Evolutionary conservation across 2,113 vertebrate genomes (phyloP), one percentile per base, ranked within the genome.

Genomic region (Otolemur garnettii): DNA sequence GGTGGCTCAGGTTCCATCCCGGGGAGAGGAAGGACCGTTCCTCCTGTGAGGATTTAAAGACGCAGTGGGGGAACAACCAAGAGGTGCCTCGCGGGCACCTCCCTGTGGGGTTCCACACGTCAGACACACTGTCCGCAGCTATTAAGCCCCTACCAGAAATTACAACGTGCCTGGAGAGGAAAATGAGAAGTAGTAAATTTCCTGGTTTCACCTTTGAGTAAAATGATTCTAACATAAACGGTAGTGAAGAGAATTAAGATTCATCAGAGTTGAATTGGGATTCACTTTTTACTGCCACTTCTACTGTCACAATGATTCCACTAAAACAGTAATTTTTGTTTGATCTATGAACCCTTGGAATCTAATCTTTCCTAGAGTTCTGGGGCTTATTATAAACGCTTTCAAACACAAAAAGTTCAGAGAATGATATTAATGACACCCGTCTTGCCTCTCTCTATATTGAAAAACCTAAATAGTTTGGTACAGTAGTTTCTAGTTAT

Each of bases 351-450:
- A 42, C 33, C 15, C 57, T 71, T 60, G 35, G 35, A 33, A 66
- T 69, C 12, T 14, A 85, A 75, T 71, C n/a, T 53, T 71, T 64
- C 30, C 18, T 28, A 45, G 45, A 94, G 57, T 64, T 91, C 68
- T 74, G 83, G 68, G 74, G 74, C 72, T 96, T 66, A 88, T 64
- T 57, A 82, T 33, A 84, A 80, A 38, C 19, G 15, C 88, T 68
- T 68, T 60, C 17, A 86, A 60, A 92, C 28, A 79, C 26, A 28
- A 45, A 22, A 79, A 22, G 55, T 45, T 59, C 17, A 42, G 79
- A 69, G 30, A 38, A 64, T 21, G 35, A 69, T 55, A 66, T 78
- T 71, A 81, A 86, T 59, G 72, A 26, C 53, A 38, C 26, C 19
- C 15, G 9, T 50, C 18, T 30, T 12, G 10, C 42, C 57, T 86